phyloP scores from a whole-genome alignment of 92 coral and sea anemone genomes.

The Anthopleura xanthogrammica region DNA sequence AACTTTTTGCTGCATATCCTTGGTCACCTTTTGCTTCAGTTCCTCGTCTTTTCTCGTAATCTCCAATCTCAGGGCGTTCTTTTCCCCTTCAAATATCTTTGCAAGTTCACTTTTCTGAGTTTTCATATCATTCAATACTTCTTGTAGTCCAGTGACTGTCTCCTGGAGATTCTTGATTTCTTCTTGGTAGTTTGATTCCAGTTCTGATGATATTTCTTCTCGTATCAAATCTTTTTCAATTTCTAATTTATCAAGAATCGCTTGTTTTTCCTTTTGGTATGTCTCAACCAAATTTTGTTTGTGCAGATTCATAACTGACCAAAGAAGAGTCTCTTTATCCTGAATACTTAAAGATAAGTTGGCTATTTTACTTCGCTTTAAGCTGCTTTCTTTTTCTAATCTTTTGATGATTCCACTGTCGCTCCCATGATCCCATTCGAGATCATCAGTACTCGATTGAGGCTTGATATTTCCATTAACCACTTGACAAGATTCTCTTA shows the following conservation, averaged over 20 bases:
- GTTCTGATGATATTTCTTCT: constrained; percentile 51
- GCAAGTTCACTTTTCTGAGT: constrained; percentile 76
- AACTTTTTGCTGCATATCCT: constrained; percentile 48
- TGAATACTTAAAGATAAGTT: constrained; percentile 1
- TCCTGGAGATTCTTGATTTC: constrained; percentile 54
- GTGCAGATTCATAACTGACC: constrained; percentile 45
- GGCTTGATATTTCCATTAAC: background rate
- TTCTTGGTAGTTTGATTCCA: constrained; percentile 43
- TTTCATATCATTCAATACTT: constrained; percentile 56
- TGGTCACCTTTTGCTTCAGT: constrained; percentile 40
- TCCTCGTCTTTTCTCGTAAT: constrained; percentile 50
- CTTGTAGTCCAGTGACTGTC: constrained; percentile 67
- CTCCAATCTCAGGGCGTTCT: constrained; percentile 55
- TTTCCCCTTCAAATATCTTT: constrained; percentile 73
- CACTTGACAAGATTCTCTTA: constrained; percentile 38
- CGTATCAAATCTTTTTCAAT: constrained; percentile 46
- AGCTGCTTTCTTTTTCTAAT: background rate
- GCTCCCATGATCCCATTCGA: constrained; percentile 32
- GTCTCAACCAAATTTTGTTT: constrained; percentile 37
- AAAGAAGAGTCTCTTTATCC: constrained; percentile 27
- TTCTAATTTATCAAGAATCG: constrained; percentile 38
- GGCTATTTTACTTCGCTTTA: constrained; percentile 15
- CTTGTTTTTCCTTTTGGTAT: constrained; percentile 50
- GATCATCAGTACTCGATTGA: constrained; percentile 5
- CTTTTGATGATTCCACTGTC: constrained; percentile 7